Evolutionary conservation across 2,113 vertebrate species (phyloP).

Genomic region (Corapipo altera): DNA sequence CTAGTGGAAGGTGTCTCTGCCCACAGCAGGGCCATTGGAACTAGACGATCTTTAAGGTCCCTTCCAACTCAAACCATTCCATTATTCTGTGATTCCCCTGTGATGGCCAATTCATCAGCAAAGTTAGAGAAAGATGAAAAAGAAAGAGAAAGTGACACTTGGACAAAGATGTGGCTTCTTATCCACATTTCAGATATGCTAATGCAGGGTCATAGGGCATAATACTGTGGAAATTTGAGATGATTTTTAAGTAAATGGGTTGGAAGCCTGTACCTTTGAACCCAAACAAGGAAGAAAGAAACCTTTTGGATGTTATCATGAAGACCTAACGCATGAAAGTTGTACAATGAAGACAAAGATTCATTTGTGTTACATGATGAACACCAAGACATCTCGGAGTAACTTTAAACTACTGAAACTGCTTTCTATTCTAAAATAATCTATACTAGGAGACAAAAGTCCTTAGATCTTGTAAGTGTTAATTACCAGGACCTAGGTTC

Average conservation of each 20-base stretch:
- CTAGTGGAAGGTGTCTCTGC: not conserved
- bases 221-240: not conserved
- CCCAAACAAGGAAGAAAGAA: not conserved
- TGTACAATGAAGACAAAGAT: not conserved
- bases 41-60: not conserved
- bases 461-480: not conserved
- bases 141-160: not conserved
- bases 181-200: not conserved
- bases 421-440: not conserved
- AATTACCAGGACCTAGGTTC: not conserved
- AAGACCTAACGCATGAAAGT: not conserved
- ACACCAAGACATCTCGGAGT: not conserved
- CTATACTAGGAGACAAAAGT: not conserved
- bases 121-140: not conserved
- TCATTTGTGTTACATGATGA: not conserved
- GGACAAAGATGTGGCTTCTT: not conserved
- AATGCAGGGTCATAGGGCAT: not conserved
- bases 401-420: not conserved
- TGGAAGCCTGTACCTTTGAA: not conserved
- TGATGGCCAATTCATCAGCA: not conserved
- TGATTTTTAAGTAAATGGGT: not conserved
- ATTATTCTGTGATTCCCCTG: not conserved
- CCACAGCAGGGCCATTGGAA: not conserved
- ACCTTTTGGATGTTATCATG: not conserved
- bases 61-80: not conserved